phyloP scores from a whole-genome alignment of 2,113 vertebrate species.

The Colinus virginianus region DNA sequence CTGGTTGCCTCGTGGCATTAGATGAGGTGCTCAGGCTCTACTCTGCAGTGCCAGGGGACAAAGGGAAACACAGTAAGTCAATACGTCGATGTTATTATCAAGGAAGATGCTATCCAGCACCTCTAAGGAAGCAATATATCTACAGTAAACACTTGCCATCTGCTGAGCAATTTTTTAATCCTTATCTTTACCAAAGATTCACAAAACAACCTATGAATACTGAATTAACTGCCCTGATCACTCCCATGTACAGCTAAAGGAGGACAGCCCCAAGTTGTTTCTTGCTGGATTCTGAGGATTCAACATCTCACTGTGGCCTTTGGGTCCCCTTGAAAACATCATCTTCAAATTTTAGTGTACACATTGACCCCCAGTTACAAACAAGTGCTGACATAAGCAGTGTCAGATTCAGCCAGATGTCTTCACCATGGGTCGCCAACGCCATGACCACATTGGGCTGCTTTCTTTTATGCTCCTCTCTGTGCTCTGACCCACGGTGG shows the following conservation, averaged over 20 bases:
- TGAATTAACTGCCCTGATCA: background rate
- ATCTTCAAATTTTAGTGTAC: background rate
- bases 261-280: background rate
- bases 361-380: background rate
- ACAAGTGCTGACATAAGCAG: background rate
- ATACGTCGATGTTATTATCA: rapidly evolving
- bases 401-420: background rate
- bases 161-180: background rate
- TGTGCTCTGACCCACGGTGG: background rate
- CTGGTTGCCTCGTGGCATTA: background rate
- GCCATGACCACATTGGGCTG: rapidly evolving
- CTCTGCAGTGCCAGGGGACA: background rate
- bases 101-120: background rate
- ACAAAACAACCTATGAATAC: background rate
- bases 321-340: background rate
- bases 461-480: background rate
- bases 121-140: background rate
- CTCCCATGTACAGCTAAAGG: background rate
- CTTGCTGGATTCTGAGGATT: background rate
- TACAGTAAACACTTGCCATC: background rate
- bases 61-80: background rate
- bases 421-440: rapidly evolving
- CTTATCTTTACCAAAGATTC: background rate
- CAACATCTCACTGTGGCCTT: background rate
- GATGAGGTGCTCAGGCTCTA: rapidly evolving